Evolutionary conservation across 2,888 invertebrate genomes (phyloP).

Genomic region (Pomacea canaliculata): DNA sequence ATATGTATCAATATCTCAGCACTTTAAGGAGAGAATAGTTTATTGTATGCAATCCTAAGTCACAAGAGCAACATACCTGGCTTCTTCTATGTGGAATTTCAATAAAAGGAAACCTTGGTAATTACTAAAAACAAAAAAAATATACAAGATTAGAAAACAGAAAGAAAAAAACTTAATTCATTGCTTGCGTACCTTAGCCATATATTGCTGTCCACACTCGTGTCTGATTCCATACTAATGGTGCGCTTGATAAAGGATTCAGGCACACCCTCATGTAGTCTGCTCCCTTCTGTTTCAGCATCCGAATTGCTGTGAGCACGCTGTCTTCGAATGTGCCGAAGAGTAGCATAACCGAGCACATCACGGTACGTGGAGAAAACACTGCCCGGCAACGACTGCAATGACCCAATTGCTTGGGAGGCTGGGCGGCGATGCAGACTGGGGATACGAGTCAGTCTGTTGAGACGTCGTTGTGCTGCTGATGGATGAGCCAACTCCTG

Average conservation of each 20-base stretch:
- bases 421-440: conserved; percentile 51
- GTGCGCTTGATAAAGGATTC: conserved; percentile 35
- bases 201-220: conserved; percentile 36
- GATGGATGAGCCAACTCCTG: conserved; percentile 67
- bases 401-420: conserved; percentile 41
- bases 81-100: no score
- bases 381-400: conserved; percentile 29
- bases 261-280: not conserved
- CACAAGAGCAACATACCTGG: no score
- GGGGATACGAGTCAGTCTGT: conserved; percentile 64
- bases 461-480: conserved; percentile 56
- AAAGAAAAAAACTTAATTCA: no score
- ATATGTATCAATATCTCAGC: no score
- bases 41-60: no score
- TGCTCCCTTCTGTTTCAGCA: not conserved
- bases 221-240: conserved; percentile 46
- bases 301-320: conserved; percentile 46
- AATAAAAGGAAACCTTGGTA: no score
- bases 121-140: no score
- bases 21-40: no score
- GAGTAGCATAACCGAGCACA: conserved; percentile 68
- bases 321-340: conserved; percentile 65
- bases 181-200: conserved; percentile 30
- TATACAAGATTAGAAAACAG: no score
- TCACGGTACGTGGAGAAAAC: conserved; percentile 65